Evolutionary conservation across 2,888 invertebrate genomes (phyloP), one percentile per base, ranked within the genome.

Genomic region (Lobophora halterata): DNA sequence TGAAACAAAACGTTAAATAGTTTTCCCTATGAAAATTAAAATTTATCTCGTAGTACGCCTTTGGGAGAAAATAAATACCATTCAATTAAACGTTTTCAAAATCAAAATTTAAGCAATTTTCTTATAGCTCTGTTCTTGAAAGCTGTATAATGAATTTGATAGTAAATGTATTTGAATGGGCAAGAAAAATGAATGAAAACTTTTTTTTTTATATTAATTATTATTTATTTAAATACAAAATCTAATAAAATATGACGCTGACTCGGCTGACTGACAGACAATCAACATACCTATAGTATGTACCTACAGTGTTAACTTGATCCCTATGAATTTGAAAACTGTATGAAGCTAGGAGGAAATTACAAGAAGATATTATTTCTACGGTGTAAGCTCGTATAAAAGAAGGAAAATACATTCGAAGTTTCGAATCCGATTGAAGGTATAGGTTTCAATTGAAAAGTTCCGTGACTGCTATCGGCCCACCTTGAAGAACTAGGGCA

Each of bases 381-480:
- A n/a, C 6, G 12, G 3, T 11, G 19, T 19, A 7, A 7, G 1
- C 2, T 19, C 3, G 7, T 14, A 5, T 21, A 21, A 21, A 20
- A 30, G 14, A 21, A 21, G 14, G 10, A 16, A 8, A 10, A 24
- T 12, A n/a, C 12, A 24, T 24, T 24, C 11, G 6, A 31, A 33
- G 31, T 24, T 13, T 36, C 32, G 12, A 32, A 27, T 13, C 24
- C 36, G 38, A 34, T 31, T 34, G 36, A 33, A 43, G 33, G 43
- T 28, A 33, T 32, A 37, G 25, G 33, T 36, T 37, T 36, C 44
- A 42, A 50, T 46, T 36, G 46, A 46, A 36, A 39, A 31, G 30
- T 50, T 47, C 29, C 50, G 47, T 50, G 50, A 43, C 45, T 41
- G 36, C 38, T 50, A 44, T 47, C 50, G 40, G 37, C 42, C 30